phyloP scores from a whole-genome alignment of 2,797 vertebrate species.

The Parotocinclus haroldoi region DNA sequence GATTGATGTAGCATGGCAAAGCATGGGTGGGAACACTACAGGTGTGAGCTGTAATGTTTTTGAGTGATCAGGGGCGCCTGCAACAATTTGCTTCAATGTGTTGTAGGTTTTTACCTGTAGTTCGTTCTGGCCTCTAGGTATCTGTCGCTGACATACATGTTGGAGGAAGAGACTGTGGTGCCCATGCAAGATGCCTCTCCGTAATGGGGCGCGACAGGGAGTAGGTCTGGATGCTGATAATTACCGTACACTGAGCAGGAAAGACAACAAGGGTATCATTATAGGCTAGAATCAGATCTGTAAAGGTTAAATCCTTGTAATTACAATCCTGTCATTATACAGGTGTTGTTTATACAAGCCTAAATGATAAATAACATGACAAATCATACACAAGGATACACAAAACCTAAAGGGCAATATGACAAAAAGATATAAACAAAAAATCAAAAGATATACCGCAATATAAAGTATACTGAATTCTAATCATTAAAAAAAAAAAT shows the following conservation, averaged over 20 bases:
- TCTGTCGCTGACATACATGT: not conserved
- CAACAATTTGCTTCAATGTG: not conserved
- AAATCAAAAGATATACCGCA: too few relatives aligned
- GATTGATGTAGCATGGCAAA: not conserved
- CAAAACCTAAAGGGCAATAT: too few relatives aligned
- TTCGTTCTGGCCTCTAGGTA: slow-evolving; percentile 1
- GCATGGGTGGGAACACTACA: slow-evolving; percentile 4
- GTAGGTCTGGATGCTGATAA: not conserved
- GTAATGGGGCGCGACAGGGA: not conserved
- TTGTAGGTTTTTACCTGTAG: not conserved
- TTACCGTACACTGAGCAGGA: not conserved
- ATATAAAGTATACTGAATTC: too few relatives aligned
- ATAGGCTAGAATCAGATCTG: too few relatives aligned
- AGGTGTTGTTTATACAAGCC: too few relatives aligned
- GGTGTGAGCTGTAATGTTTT: not conserved
- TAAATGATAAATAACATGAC: too few relatives aligned
- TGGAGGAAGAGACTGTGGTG: not conserved
- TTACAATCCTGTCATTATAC: too few relatives aligned
- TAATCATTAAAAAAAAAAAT: too few relatives aligned
- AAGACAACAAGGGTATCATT: not conserved
- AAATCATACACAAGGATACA: too few relatives aligned
- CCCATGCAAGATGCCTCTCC: not conserved
- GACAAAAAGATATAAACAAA: too few relatives aligned
- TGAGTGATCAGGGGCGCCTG: not conserved
- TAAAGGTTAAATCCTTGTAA: too few relatives aligned